Conservation (phyloP, 2,797 vertebrate genomes). For the Adelosebastes latens region DNA sequence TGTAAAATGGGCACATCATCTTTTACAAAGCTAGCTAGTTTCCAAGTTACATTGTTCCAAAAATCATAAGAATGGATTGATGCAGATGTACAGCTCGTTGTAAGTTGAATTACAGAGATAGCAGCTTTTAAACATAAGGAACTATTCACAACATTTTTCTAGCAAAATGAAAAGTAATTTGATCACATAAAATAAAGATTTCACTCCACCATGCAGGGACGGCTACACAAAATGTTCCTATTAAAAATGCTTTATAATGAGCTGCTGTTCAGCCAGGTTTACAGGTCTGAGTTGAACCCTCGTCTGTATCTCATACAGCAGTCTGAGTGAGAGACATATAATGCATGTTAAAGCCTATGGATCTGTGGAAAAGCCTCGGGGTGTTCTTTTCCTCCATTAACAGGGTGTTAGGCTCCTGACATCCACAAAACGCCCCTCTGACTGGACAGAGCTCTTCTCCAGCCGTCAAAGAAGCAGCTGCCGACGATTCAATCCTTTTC, state of each 20-base stretch:
- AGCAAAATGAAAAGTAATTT: not conserved
- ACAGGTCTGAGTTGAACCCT: not conserved
- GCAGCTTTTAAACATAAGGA: not conserved
- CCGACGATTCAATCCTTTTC: conserved; percentile 20
- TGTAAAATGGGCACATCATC: not conserved
- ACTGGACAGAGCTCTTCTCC: conserved; percentile 16
- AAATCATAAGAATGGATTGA: not conserved
- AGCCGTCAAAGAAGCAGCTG: conserved; percentile 23
- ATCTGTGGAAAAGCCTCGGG: not conserved
- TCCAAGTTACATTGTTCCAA: not conserved
- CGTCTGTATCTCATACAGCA: not conserved
- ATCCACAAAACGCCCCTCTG: conserved; percentile 17
- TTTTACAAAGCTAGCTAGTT: not conserved
- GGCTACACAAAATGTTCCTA: not conserved
- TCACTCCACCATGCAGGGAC: not conserved
- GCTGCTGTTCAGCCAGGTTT: not conserved
- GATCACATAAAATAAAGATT: not conserved
- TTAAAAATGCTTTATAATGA: not conserved
- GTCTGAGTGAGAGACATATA: not conserved
- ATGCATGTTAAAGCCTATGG: not conserved
- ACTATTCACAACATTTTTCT: too few relatives aligned
- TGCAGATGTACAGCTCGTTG: not conserved
- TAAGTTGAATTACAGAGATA: not conserved
- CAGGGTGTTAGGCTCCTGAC: conserved; percentile 32
- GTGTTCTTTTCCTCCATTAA: conserved; percentile 41